Percentiles rank a stretch among this genome's conserved stretches.
These are phyloP conservation scores for Australoheros scitulus DNA, from an alignment of 2,113 vertebrate genomes.

Conservation along the genomic window DNA sequence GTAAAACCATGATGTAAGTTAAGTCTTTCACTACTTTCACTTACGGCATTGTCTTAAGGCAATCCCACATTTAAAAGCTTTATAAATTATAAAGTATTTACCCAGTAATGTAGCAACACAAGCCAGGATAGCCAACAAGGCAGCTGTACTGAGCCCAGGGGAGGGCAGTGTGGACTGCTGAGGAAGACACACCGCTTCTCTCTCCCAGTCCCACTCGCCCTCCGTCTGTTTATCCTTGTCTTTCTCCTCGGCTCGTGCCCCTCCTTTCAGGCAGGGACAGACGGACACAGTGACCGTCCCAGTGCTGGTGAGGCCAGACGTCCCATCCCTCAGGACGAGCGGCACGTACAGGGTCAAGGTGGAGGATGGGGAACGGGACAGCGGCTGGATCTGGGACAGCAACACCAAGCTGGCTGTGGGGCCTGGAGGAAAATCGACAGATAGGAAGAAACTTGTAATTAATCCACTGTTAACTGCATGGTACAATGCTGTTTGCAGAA, in stretches of 20 bases:
- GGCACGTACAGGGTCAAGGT: constrained; percentile 83
- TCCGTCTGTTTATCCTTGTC: constrained; percentile 68
- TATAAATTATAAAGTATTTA: constrained; percentile 56
- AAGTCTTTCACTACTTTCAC: neutral
- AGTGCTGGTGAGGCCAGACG: constrained; percentile 85
- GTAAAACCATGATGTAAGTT: constrained; percentile 12
- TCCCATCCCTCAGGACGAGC: constrained; percentile 85
- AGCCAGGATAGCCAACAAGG: constrained; percentile 88
- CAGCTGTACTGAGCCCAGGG: constrained; percentile 87
- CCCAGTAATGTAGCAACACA: constrained; percentile 89
- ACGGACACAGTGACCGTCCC: constrained; percentile 88
- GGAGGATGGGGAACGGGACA: constrained; percentile 68
- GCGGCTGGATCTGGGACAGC: constrained; percentile 74
- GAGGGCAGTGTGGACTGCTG: constrained; percentile 83
- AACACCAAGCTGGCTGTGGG: constrained; percentile 81
- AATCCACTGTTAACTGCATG: neutral
- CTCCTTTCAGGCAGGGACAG: constrained; percentile 86
- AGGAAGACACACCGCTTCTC: constrained; percentile 80
- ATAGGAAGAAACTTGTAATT: neutral
- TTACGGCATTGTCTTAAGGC: neutral
- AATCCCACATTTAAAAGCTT: neutral
- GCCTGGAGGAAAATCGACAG: constrained; percentile 56
- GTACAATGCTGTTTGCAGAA: neutral
- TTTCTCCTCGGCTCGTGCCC: constrained; percentile 76
- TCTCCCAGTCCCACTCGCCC: constrained; percentile 76